Evolutionary conservation across 2,888 invertebrate genomes (phyloP).

Genomic region (Caenorhabditis virilis): DNA sequence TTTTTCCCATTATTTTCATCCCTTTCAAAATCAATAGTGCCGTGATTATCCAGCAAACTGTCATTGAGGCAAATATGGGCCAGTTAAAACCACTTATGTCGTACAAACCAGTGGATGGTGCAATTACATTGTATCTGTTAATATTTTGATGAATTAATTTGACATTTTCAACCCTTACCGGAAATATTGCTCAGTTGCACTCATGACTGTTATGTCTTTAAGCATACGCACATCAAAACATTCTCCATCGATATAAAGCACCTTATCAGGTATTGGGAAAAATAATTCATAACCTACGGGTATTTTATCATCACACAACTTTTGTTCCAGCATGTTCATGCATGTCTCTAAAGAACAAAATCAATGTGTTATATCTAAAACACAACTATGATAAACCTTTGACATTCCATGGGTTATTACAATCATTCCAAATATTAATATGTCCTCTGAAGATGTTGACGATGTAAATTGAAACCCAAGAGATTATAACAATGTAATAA

Average conservation of each 20-base stretch:
- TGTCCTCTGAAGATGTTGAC: slow-evolving; percentile 11
- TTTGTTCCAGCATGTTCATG: slow-evolving; percentile 3
- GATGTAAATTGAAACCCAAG: slow-evolving; percentile 56
- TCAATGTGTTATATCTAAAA: too few relatives aligned
- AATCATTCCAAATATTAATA: slow-evolving; percentile 10
- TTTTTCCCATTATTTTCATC: slow-evolving; percentile 51
- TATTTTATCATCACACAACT: background rate
- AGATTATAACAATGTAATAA: slow-evolving; percentile 62
- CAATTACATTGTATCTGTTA: too few relatives aligned
- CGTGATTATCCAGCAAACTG: slow-evolving; percentile 47
- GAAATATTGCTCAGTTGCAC: slow-evolving; percentile 5
- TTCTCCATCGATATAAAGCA: slow-evolving; percentile 7
- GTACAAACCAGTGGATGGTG: slow-evolving; percentile 42
- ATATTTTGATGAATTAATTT: background rate
- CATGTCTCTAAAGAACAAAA: slow-evolving; percentile 7
- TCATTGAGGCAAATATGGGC: slow-evolving; percentile 28
- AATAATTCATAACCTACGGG: background rate
- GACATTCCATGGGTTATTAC: slow-evolving; percentile 36
- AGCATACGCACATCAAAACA: background rate
- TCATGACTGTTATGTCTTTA: background rate
- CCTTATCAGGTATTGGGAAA: background rate
- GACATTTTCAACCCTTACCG: background rate
- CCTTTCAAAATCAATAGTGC: slow-evolving; percentile 54
- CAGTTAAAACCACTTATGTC: slow-evolving; percentile 51
- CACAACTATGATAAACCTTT: too few relatives aligned